Percentiles rank a stretch among this genome's conserved stretches.
These are phyloP conservation scores for Drosophila nr. perissopoda DNA, from an alignment of 2,888 invertebrate species.

Conservation along the genomic window DNA sequence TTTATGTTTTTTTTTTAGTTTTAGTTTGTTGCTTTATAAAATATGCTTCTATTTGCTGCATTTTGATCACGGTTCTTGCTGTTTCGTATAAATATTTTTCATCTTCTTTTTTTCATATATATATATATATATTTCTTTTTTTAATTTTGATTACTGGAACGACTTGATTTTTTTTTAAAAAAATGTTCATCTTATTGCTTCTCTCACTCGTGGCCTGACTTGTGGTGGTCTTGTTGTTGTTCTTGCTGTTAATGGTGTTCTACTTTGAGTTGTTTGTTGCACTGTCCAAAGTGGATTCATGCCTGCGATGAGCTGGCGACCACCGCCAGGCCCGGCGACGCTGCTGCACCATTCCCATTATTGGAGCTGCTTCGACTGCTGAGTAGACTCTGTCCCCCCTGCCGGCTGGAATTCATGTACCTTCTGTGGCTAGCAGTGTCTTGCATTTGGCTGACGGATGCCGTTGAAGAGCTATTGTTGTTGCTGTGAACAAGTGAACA, in stretches of 20 bases:
- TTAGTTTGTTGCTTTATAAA: slow-evolving; percentile 67
- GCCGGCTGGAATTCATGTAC: slow-evolving; percentile 33
- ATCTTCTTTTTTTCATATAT: slow-evolving; percentile 5
- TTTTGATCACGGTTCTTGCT: slow-evolving; percentile 79
- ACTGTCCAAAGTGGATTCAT: slow-evolving; percentile 24
- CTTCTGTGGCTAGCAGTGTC: slow-evolving; percentile 30
- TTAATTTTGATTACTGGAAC: slow-evolving; percentile 73
- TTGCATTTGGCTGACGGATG: slow-evolving; percentile 39
- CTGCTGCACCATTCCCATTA: slow-evolving; percentile 36
- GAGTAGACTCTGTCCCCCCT: slow-evolving; percentile 26
- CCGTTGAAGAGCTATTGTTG: slow-evolving; percentile 21
- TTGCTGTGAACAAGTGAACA: slow-evolving; percentile 68
- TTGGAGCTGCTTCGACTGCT: slow-evolving; percentile 36
- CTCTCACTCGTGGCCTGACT: slow-evolving; percentile 58
- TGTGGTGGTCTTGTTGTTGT: slow-evolving; percentile 48
- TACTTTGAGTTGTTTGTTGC: slow-evolving; percentile 20
- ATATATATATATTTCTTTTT: slow-evolving; percentile 6
- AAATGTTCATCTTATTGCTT: slow-evolving; percentile 56
- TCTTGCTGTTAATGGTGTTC: slow-evolving; percentile 29
- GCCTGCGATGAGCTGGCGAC: slow-evolving; percentile 49
- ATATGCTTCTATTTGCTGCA: slow-evolving; percentile 67
- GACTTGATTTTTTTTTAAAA: slow-evolving; percentile 70
- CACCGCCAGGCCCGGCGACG: slow-evolving; percentile 31
- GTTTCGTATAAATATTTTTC: slow-evolving; percentile 56
- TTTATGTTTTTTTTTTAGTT: slow-evolving; percentile 9